phyloP scores from a whole-genome alignment of 2,888 invertebrate species.

The Bombylius discolor region DNA sequence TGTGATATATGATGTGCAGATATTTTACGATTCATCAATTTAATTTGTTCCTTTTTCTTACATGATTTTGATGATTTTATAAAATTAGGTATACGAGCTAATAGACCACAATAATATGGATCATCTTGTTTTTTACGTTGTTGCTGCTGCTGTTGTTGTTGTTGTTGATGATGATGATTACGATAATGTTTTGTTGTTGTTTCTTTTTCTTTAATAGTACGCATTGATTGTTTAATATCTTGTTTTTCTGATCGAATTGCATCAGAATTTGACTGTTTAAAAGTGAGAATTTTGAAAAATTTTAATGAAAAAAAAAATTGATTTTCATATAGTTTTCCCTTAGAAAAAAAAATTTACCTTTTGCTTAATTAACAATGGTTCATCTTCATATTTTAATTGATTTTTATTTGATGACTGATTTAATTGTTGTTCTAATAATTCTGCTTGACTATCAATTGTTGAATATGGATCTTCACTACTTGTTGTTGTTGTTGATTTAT shows the following conservation, averaged over 20 bases:
- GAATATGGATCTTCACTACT: slow-evolving; percentile 35
- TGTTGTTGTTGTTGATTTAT: slow-evolving; percentile 24
- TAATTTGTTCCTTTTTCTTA: slow-evolving; percentile 16
- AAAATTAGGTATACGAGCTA: slow-evolving; percentile 56
- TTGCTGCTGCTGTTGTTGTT: slow-evolving; percentile 11
- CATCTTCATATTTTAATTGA: not conserved
- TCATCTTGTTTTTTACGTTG: slow-evolving; percentile 43
- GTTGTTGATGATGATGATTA: slow-evolving; percentile 7
- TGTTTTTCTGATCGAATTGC: not conserved
- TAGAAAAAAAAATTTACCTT: too few species aligned
- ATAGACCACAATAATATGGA: slow-evolving; percentile 55
- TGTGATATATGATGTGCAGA: slow-evolving; percentile 30
- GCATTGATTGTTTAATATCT: not conserved
- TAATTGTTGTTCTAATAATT: slow-evolving; percentile 30
- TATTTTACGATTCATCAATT: slow-evolving; percentile 29
- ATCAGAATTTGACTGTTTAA: not conserved
- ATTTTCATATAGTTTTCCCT: too few species aligned
- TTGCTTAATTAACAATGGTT: not conserved
- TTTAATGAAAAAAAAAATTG: not conserved
- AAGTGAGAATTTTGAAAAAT: not conserved
- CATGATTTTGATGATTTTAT: slow-evolving; percentile 40
- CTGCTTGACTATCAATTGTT: slow-evolving; percentile 35
- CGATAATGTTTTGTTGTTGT: not conserved
- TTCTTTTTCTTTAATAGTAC: not conserved
- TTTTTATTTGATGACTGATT: slow-evolving; percentile 18